phyloP scores from a whole-genome alignment of 2,888 invertebrate genomes.

The Mimumesa dahlbomi region DNA sequence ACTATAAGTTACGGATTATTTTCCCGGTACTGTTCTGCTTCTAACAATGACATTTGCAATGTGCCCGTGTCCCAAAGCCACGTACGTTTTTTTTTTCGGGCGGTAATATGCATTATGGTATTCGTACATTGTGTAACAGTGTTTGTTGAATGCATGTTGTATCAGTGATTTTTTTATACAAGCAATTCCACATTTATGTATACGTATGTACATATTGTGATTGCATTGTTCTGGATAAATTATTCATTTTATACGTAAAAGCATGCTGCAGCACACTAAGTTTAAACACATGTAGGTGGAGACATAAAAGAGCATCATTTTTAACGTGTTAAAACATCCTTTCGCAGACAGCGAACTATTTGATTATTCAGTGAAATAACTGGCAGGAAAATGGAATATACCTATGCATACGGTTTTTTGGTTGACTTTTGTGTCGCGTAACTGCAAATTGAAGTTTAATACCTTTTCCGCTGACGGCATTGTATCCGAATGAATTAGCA shows the following conservation, averaged over 20 bases:
- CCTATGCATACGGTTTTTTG: not conserved
- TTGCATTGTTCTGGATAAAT: not conserved
- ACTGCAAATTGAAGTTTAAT: not conserved
- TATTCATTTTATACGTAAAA: not conserved
- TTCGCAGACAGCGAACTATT: not conserved
- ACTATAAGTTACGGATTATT: constrained; percentile 25
- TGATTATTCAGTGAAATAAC: not conserved
- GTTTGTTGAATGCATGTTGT: too few species aligned
- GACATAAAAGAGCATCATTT: not conserved
- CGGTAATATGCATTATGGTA: not conserved
- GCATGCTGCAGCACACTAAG: not conserved
- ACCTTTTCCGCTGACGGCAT: not conserved
- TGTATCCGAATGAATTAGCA: not conserved
- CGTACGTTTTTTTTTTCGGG: constrained; percentile 9
- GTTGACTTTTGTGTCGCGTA: not conserved
- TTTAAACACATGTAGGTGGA: not conserved
- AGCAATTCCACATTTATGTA: too few species aligned
- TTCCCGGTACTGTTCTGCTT: not conserved
- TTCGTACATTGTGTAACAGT: not conserved
- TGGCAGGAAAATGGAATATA: not conserved
- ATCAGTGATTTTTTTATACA: too few species aligned
- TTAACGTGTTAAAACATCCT: not conserved
- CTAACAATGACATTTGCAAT: constrained; percentile 9
- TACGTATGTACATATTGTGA: not conserved
- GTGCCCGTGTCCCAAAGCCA: not conserved